These are phyloP conservation scores for Microctenopoma lineatum DNA, from an alignment of 2,797 vertebrate species.

Conservation along the genomic window DNA sequence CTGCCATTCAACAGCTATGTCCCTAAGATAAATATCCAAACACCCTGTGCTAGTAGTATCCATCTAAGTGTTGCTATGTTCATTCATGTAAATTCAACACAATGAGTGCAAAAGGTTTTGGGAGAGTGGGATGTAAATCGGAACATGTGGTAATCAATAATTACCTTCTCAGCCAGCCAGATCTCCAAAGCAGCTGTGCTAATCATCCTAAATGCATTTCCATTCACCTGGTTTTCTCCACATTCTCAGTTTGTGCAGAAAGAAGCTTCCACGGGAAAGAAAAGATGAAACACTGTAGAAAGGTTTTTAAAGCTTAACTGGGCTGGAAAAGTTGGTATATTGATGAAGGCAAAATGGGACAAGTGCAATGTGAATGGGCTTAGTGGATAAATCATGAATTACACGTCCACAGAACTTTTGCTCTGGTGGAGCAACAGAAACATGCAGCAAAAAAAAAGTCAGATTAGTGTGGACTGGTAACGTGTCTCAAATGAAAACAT, in stretches of 20 bases:
- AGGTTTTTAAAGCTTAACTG: neutral
- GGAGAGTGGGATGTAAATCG: neutral
- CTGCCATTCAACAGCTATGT: conserved; percentile 32
- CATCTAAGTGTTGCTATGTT: neutral
- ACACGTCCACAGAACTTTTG: neutral
- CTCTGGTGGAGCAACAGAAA: neutral
- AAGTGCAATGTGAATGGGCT: neutral
- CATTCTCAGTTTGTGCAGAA: neutral
- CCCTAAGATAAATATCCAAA: conserved; percentile 20
- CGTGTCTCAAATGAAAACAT: neutral
- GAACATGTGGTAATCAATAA: neutral
- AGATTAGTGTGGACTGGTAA: neutral
- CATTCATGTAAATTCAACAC: neutral
- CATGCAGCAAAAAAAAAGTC: neutral
- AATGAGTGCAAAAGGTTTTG: conserved; percentile 8
- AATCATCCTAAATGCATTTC: neutral
- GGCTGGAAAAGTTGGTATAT: neutral
- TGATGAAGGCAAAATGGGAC: neutral
- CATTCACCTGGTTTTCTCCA: neutral
- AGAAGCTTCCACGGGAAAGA: neutral
- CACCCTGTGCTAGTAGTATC: neutral
- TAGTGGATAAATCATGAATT: neutral
- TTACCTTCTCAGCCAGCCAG: neutral
- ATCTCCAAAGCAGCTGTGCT: conserved; percentile 6
- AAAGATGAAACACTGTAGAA: neutral